Conservation (phyloP, 2,113 vertebrate species). For the Heliornis fulica region DNA sequence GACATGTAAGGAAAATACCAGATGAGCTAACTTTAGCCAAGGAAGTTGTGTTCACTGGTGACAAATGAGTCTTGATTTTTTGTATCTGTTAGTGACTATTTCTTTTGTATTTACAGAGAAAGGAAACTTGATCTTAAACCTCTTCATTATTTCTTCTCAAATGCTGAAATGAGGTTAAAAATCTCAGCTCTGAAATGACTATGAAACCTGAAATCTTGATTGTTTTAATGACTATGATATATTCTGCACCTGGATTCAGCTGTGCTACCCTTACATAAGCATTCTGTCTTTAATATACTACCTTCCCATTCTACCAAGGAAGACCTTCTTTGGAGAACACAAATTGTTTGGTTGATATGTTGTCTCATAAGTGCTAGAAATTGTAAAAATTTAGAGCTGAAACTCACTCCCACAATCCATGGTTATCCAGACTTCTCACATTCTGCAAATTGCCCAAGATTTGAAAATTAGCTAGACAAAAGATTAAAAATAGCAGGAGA, state of each 20-base stretch:
- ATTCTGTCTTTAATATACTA: background rate
- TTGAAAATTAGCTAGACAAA: background rate
- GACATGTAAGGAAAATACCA: background rate
- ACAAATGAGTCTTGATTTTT: background rate
- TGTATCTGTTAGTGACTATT: background rate
- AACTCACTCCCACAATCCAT: background rate
- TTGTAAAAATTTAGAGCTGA: background rate
- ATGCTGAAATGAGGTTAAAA: background rate
- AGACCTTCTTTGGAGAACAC: background rate
- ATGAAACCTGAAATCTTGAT: background rate
- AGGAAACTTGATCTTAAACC: background rate
- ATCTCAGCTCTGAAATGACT: background rate
- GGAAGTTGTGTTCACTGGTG: background rate
- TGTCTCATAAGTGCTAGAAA: background rate
- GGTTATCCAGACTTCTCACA: background rate
- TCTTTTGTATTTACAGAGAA: background rate
- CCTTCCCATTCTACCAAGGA: background rate
- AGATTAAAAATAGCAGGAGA: constrained; percentile 20
- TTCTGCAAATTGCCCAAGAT: background rate
- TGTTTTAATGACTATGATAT: background rate
- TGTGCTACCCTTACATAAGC: background rate
- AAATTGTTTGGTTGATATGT: background rate
- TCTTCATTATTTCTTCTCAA: background rate
- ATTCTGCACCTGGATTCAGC: background rate
- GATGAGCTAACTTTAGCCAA: background rate